A percentile compares a stretch with the other conserved stretches of the same genome.
phyloP scores from a whole-genome alignment of 2,113 vertebrate genomes.

The Tonatia bakeri region DNA sequence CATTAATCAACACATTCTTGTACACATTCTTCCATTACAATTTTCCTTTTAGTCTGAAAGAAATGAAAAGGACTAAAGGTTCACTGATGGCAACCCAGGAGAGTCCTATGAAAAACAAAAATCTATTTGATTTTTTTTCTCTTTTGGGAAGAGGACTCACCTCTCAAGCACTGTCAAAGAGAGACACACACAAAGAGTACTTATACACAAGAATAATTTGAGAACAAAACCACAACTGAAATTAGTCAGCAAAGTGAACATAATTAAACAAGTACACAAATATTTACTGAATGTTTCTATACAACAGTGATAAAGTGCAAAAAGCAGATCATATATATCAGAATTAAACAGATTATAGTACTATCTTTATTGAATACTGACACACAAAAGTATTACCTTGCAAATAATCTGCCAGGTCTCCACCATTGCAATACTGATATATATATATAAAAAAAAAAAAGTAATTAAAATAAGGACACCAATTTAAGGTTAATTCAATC shows the following conservation, averaged over 20 bases:
- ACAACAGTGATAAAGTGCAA: neutral
- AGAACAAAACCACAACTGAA: neutral
- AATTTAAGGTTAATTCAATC: constrained; percentile 21
- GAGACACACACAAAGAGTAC: neutral
- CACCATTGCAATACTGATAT: constrained; percentile 96
- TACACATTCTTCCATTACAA: neutral
- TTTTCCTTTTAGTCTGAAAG: neutral
- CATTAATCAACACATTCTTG: constrained; percentile 5
- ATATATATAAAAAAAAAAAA: constrained; percentile 73
- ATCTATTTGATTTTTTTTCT: neutral
- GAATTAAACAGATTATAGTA: neutral
- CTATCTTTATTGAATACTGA: neutral
- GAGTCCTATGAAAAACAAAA: neutral
- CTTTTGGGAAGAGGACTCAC: neutral
- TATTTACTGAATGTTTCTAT: neutral
- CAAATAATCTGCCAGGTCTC: constrained; percentile 98
- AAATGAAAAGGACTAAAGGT: neutral
- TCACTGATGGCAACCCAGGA: neutral
- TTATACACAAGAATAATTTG: neutral
- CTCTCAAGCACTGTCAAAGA: neutral
- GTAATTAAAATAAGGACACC: constrained; percentile 59
- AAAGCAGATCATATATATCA: neutral
- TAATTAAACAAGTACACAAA: constrained; percentile 1
- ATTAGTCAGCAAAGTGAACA: neutral
- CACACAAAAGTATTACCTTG: constrained; percentile 88